Conservation (phyloP, 2,888 invertebrate genomes). For the Pyralis farinalis region DNA sequence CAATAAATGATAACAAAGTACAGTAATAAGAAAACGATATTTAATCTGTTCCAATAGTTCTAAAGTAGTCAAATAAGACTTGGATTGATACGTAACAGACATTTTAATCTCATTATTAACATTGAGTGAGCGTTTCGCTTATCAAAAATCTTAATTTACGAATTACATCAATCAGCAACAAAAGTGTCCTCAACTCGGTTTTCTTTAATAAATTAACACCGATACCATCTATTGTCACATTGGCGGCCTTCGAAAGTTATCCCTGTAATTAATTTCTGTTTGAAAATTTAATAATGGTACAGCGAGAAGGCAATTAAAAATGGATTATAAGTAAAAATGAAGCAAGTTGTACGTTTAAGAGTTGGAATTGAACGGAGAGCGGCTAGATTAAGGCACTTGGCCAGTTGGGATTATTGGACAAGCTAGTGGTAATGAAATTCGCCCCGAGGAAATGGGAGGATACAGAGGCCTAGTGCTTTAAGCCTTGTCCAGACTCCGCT, state of each 20-base stretch:
- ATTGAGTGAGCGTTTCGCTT: conserved; percentile 27
- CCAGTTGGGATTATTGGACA: conserved; percentile 65
- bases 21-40: too few species aligned
- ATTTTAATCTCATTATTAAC: conserved; percentile 24
- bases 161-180: conserved; percentile 53
- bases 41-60: too few species aligned
- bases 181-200: conserved; percentile 46
- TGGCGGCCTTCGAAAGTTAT: conserved; percentile 60
- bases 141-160: conserved; percentile 35
- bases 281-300: conserved; percentile 63
- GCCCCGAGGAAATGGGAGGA: conserved; percentile 66
- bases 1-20: too few species aligned
- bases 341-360: conserved; percentile 67
- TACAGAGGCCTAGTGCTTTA: conserved; percentile 68
- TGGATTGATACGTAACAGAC: conserved; percentile 5
- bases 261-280: conserved; percentile 67
- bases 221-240: conserved; percentile 71
- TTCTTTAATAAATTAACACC: conserved; percentile 67
- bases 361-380: conserved; percentile 66
- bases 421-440: conserved; percentile 78
- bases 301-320: conserved; percentile 70
- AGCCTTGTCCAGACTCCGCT: conserved; percentile 69
- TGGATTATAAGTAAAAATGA: conserved; percentile 76
- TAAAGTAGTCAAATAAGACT: too few species aligned
- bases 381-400: conserved; percentile 73